phyloP scores from a whole-genome alignment of 2,888 invertebrate species.

The Stramonita haemastoma region DNA sequence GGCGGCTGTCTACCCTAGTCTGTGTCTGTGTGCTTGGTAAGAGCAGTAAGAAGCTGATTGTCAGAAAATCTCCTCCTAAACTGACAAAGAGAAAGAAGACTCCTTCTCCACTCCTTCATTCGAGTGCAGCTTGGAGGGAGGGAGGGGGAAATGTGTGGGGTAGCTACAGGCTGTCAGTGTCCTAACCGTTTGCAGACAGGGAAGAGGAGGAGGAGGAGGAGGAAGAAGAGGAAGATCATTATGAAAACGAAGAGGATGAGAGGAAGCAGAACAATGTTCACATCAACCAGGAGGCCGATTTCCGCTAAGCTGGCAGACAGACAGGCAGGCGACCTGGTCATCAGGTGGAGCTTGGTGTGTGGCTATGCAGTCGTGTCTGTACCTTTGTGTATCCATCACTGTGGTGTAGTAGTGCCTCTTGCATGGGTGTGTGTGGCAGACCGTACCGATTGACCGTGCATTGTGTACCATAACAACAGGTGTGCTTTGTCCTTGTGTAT shows the following conservation, averaged over 20 bases:
- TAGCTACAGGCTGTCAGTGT: not conserved
- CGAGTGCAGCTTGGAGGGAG: not conserved
- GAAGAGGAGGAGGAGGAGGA: slow-evolving; percentile 15
- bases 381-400: too few relatives aligned
- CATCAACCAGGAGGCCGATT: not conserved
- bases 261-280: slow-evolving; percentile 7
- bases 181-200: slow-evolving; percentile 4
- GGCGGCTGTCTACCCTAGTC: too few relatives aligned
- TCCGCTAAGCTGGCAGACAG: not conserved
- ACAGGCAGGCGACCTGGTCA: not conserved
- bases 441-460: too few relatives aligned
- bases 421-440: too few relatives aligned
- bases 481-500: too few relatives aligned
- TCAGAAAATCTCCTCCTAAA: not conserved
- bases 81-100: not conserved
- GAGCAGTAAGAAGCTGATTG: too few relatives aligned
- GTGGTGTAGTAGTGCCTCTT: too few relatives aligned
- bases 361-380: not conserved
- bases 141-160: not conserved
- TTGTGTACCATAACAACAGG: too few relatives aligned
- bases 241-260: not conserved
- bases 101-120: not conserved
- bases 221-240: not conserved
- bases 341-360: slow-evolving; percentile 12
- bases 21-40: too few relatives aligned